phyloP scores from a whole-genome alignment of 2,888 invertebrate species.

The Loripinus fragilis region DNA sequence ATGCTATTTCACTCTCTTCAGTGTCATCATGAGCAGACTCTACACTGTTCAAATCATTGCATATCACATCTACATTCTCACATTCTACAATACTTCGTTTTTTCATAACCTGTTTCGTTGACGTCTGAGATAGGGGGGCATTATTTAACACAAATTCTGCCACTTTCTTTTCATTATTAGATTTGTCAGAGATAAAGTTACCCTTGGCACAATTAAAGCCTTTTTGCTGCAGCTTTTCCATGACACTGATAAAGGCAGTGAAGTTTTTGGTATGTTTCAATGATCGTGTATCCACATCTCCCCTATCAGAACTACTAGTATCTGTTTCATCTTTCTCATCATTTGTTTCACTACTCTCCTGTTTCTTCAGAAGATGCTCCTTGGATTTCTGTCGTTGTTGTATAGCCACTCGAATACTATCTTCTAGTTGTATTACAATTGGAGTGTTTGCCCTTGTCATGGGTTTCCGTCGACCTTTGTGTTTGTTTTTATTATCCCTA shows the following conservation, averaged over 20 bases:
- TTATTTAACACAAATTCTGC: conserved; percentile 75
- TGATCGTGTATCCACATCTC: conserved; percentile 43
- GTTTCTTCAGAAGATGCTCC: conserved; percentile 56
- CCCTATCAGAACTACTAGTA: conserved; percentile 54
- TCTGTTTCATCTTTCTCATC: conserved; percentile 58
- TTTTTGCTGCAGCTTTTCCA: conserved; percentile 79
- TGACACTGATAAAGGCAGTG: conserved; percentile 79
- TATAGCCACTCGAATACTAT: conserved; percentile 73
- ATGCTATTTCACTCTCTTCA: conserved; percentile 73
- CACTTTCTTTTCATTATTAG: conserved; percentile 61
- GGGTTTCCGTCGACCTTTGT: conserved; percentile 61
- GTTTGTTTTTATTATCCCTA: conserved; percentile 52
- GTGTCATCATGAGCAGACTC: conserved; percentile 70
- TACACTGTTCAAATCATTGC: conserved; percentile 78
- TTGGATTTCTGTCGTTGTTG: conserved; percentile 69
- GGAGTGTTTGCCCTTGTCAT: conserved; percentile 73
- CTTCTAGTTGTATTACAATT: conserved; percentile 78
- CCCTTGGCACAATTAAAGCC: conserved; percentile 64
- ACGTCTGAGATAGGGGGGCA: conserved; percentile 57
- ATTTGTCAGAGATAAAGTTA: conserved; percentile 48
- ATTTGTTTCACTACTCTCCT: conserved; percentile 52
- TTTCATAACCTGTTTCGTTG: conserved; percentile 50
- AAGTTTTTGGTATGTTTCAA: conserved; percentile 80
- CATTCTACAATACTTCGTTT: conserved; percentile 75
- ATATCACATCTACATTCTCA: conserved; percentile 80